Conservation (phyloP, 2,797 vertebrate species). For the Anniella stebbinsi region DNA sequence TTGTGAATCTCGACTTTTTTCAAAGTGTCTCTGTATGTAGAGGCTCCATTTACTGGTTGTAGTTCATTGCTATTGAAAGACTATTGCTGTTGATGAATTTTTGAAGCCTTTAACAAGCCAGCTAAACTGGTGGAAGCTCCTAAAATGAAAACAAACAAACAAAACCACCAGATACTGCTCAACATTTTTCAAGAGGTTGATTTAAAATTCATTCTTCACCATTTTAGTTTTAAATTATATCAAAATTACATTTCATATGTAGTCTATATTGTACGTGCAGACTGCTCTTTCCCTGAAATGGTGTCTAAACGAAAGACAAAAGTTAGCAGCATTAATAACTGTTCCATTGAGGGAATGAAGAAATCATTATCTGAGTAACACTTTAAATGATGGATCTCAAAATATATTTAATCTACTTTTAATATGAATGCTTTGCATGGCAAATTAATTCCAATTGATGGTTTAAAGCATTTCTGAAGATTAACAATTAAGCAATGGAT, state of each 20-base stretch:
- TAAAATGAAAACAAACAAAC: background rate
- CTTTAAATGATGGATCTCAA: constrained; percentile 55
- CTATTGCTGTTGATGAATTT: background rate
- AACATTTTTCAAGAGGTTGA: background rate
- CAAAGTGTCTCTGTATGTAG: background rate
- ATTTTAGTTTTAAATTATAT: constrained; percentile 3
- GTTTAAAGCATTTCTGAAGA: constrained; percentile 41
- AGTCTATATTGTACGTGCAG: background rate
- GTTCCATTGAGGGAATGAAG: constrained; percentile 47
- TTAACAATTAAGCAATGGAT: constrained; percentile 53
- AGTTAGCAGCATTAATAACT: constrained; percentile 49
- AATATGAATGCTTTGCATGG: constrained; percentile 57
- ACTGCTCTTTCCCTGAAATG: background rate
- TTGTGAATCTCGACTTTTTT: background rate
- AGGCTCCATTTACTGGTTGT: background rate
- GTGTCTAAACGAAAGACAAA: background rate
- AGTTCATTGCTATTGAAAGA: background rate
- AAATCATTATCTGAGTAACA: constrained; percentile 53
- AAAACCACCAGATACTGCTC: background rate
- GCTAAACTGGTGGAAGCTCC: background rate
- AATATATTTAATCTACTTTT: constrained; percentile 68
- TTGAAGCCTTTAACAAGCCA: background rate
- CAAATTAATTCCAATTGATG: constrained; percentile 64
- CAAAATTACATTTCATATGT: background rate
- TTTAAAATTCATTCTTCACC: background rate